A percentile compares a stretch with the other conserved stretches of the same genome.
These are phyloP conservation scores for Serripes groenlandicus DNA, from an alignment of 2,888 invertebrate species.

Conservation along the genomic window DNA sequence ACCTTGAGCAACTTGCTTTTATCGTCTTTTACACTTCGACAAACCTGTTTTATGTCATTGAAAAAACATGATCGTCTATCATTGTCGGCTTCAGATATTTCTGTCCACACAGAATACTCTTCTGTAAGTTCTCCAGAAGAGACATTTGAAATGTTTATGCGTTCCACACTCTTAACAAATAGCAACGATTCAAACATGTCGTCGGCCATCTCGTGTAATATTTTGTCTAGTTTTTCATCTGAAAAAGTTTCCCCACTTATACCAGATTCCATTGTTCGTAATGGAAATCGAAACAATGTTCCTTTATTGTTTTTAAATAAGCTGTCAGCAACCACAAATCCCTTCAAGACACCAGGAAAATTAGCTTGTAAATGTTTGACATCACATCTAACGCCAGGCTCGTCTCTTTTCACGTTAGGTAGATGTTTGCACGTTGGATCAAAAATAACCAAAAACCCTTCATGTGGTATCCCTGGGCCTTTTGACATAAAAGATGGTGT, in stretches of 20 bases:
- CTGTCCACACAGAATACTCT: slow-evolving; percentile 49
- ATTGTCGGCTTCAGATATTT: slow-evolving; percentile 36
- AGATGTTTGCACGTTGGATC: slow-evolving; percentile 75
- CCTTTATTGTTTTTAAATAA: slow-evolving; percentile 33
- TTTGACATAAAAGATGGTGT: slow-evolving; percentile 83
- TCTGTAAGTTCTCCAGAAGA: slow-evolving; percentile 26
- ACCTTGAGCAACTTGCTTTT: background rate
- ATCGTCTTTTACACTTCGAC: slow-evolving; percentile 2
- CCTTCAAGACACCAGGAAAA: slow-evolving; percentile 58
- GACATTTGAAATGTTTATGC: slow-evolving; percentile 47
- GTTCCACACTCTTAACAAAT: slow-evolving; percentile 51
- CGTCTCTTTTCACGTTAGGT: background rate
- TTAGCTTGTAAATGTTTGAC: slow-evolving; percentile 35
- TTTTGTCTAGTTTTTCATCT: slow-evolving; percentile 7
- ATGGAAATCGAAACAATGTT: slow-evolving; percentile 64
- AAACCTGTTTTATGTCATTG: slow-evolving; percentile 10
- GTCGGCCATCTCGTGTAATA: slow-evolving; percentile 29
- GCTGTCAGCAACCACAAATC: slow-evolving; percentile 60
- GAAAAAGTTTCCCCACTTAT: slow-evolving; percentile 62
- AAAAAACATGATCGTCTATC: slow-evolving; percentile 30
- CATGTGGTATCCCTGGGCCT: slow-evolving; percentile 61
- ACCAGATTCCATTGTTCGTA: slow-evolving; percentile 72
- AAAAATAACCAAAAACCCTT: slow-evolving; percentile 71
- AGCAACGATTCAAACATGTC: slow-evolving; percentile 49
- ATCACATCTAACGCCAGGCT: slow-evolving; percentile 36